Percentiles rank a stretch among this genome's conserved stretches.
These are phyloP conservation scores for Dasysyrphus albostriatus DNA, from an alignment of 2,888 invertebrate species.

Conservation along the genomic window DNA sequence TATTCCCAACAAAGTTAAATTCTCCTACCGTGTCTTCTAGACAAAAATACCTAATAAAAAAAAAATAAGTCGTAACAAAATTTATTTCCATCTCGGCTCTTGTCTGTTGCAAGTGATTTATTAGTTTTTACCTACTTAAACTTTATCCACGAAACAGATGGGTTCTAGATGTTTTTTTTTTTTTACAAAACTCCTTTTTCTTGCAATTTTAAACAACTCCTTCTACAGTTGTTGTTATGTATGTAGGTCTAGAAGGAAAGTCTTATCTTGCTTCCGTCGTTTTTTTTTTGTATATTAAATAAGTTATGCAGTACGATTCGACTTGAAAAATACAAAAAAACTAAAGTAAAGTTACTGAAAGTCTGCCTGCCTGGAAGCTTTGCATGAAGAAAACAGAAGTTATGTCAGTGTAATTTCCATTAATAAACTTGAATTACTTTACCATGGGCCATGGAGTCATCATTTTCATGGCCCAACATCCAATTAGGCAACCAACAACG, in stretches of 20 bases:
- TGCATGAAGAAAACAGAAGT: constrained; percentile 43
- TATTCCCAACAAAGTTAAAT: not conserved
- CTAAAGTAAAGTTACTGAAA: not conserved
- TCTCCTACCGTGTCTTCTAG: not conserved
- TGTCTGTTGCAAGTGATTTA: constrained; percentile 58
- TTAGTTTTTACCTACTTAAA: constrained; percentile 64
- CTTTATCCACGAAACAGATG: constrained; percentile 65
- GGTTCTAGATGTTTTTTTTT: constrained; percentile 28
- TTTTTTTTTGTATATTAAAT: not conserved
- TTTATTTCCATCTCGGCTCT: constrained; percentile 33
- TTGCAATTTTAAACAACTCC: constrained; percentile 40
- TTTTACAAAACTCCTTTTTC: constrained; percentile 1
- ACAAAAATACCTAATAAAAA: constrained; percentile 10
- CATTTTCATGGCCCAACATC: constrained; percentile 19
- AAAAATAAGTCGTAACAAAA: constrained; percentile 1
- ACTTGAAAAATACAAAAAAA: not conserved
- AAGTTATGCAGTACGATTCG: not conserved
- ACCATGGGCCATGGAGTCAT: constrained; percentile 7
- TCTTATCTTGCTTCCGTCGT: constrained; percentile 7
- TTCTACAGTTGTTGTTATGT: not conserved
- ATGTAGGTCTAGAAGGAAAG: not conserved
- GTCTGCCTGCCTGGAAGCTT: constrained; percentile 2
- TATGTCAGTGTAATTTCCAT: constrained; percentile 51
- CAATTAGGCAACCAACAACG: constrained; percentile 22
- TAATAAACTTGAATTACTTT: constrained; percentile 54